phyloP scores from a whole-genome alignment of 2,888 invertebrate species.

The Pheosia gnoma region DNA sequence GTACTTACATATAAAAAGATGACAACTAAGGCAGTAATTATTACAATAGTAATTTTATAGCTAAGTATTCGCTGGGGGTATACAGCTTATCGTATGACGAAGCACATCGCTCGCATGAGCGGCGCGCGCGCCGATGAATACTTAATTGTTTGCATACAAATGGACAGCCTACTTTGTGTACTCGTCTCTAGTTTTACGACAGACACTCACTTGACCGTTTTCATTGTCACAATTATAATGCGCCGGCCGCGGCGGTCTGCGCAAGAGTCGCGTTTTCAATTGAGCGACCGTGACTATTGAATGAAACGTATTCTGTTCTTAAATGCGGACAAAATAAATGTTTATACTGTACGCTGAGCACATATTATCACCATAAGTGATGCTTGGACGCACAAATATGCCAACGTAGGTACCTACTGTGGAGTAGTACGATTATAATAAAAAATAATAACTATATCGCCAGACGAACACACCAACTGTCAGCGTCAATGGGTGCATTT shows the following conservation, averaged over 20 bases:
- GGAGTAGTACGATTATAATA: constrained; percentile 13
- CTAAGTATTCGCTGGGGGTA: constrained; percentile 9
- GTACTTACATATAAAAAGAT: background rate
- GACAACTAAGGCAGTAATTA: background rate
- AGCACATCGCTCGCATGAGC: constrained; percentile 55
- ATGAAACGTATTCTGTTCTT: constrained; percentile 52
- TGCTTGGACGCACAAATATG: constrained; percentile 14
- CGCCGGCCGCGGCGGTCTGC: constrained; percentile 50
- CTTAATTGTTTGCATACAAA: constrained; percentile 72
- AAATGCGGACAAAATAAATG: constrained; percentile 41
- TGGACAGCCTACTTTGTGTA: constrained; percentile 71
- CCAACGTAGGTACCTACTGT: constrained; percentile 15
- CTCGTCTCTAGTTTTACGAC: constrained; percentile 73
- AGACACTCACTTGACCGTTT: constrained; percentile 75
- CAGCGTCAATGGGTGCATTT: no score
- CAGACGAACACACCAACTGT: no score
- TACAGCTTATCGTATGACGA: constrained; percentile 39
- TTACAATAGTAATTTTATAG: constrained; percentile 1
- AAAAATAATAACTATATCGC: constrained; percentile 9
- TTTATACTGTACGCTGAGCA: constrained; percentile 40
- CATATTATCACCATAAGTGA: constrained; percentile 38
- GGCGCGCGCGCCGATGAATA: constrained; percentile 63
- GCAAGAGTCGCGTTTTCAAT: constrained; percentile 46
- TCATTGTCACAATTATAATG: constrained; percentile 71
- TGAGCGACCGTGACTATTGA: constrained; percentile 49